Base-by-base conservation (phyloP, 1,140 invertebrate genomes). In the Chlorops oryzae region DNA sequence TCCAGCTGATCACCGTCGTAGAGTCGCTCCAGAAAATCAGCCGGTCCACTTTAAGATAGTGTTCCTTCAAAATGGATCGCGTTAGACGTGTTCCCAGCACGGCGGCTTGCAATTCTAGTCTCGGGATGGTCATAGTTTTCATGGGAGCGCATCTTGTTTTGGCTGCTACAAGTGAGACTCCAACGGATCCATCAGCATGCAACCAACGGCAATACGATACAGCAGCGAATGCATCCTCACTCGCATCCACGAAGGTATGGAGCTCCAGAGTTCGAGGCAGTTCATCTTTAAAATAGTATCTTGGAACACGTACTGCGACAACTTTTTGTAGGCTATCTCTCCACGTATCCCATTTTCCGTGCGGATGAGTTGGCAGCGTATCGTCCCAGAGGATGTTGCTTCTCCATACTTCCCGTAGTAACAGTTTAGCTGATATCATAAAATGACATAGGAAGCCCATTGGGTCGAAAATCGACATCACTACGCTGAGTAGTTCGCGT, bases 321-420 rank as follows among this genome's bases (percentile, higher is more conserved):
- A 42, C 27, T n/a, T n/a, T 15, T 15, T 13, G 3, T 2, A 50
- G 20, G 13, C 22, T 7, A 17, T 13, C 4, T 34, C 18, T 20
- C 46, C 9, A 35, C 22, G n/a, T 39, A 17, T 38, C 32, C 2
- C 25, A 46, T 22, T 35, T 35, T 9, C 6, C 17, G 3, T 35
- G 3, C 15, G 15, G 28, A 12, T 47, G 17, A 15, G 0, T 15
- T 1, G 21, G 17, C 2, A 73, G 43, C 3, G 21, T 23, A 18
- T 61, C 51, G 20, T 75, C 69, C 73, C 73, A 76, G n/a, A 57
- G 55, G 5, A 70, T 48, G 3, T 55, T 51, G 13, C 23, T 54
- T 21, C 57, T 48, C 63, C 17, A 20, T 2, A 1, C 15, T 3
- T 21, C 9, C 9, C 32, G 23, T 23, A 20, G 15, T 5, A 3